Percentiles rank a stretch among this genome's conserved stretches.
Conservation (phyloP, 2,113 vertebrate genomes). For the Boulengeromyrus knoepffleri region DNA sequence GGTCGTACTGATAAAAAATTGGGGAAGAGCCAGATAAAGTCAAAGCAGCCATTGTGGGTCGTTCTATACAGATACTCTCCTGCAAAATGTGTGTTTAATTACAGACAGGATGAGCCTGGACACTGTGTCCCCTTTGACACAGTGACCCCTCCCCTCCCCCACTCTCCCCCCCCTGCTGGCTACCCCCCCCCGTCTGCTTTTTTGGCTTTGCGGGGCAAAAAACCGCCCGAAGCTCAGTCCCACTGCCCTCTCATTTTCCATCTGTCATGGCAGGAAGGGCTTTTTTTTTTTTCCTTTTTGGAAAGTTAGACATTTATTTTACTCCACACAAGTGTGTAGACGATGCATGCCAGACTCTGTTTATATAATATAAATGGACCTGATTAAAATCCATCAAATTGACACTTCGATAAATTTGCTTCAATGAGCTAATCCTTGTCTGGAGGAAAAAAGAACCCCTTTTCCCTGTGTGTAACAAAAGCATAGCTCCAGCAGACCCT, state of each 20-base stretch:
- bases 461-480: background rate
- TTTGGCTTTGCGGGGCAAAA: background rate
- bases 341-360: constrained; percentile 19
- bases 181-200: constrained; percentile 18
- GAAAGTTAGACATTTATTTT: constrained; percentile 30
- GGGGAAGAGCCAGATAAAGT: background rate
- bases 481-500: constrained; percentile 11
- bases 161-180: constrained; percentile 8
- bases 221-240: background rate
- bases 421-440: background rate
- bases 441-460: background rate
- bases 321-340: background rate
- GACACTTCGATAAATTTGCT: background rate
- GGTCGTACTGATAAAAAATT: background rate
- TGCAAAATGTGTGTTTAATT: constrained; percentile 51
- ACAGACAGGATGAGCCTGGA: constrained; percentile 39
- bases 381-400: background rate
- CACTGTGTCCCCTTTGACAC: background rate
- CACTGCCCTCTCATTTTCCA: background rate
- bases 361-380: constrained; percentile 13
- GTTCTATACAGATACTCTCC: constrained; percentile 37
- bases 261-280: constrained; percentile 7
- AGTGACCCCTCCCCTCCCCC: constrained; percentile 47
- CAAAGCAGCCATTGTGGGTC: constrained; percentile 35
- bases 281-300: constrained; percentile 2